Conservation (phyloP, 1,140 invertebrate genomes). For the Ips typographus region DNA sequence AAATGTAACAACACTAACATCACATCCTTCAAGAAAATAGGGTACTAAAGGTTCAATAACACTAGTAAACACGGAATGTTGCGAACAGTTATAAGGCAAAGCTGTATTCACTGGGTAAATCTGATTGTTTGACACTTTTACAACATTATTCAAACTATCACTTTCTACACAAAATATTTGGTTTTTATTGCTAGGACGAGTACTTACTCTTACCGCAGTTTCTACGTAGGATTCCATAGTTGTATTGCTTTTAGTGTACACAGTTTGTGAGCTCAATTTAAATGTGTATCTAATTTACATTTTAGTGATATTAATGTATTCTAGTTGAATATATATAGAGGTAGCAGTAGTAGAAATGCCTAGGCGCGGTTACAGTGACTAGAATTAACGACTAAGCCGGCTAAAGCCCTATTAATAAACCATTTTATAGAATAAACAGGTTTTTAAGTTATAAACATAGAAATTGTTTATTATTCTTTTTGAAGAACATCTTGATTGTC, state of each 20-base stretch:
- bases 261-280: neutral
- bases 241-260: neutral
- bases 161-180: constrained; percentile 58
- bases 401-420: no score
- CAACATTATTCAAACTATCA: constrained; percentile 57
- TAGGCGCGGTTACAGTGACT: no score
- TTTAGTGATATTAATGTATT: no score
- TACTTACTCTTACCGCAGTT: constrained; percentile 48
- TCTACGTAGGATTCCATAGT: constrained; percentile 49
- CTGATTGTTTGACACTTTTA: constrained; percentile 58
- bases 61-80: constrained; percentile 54
- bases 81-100: constrained; percentile 57
- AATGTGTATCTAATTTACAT: no score
- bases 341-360: no score
- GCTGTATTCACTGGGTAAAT: constrained; percentile 63
- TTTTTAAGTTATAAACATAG: no score
- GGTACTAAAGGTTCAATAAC: constrained; percentile 58
- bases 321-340: no score
- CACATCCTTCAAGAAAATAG: constrained; percentile 68
- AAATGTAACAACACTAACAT: constrained; percentile 74
- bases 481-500: no score
- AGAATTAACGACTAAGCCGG: no score
- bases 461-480: no score
- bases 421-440: no score
- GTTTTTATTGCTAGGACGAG: constrained; percentile 38